These are phyloP conservation scores for Chauna torquata DNA, from an alignment of 2,113 vertebrate genomes.

Conservation along the genomic window DNA sequence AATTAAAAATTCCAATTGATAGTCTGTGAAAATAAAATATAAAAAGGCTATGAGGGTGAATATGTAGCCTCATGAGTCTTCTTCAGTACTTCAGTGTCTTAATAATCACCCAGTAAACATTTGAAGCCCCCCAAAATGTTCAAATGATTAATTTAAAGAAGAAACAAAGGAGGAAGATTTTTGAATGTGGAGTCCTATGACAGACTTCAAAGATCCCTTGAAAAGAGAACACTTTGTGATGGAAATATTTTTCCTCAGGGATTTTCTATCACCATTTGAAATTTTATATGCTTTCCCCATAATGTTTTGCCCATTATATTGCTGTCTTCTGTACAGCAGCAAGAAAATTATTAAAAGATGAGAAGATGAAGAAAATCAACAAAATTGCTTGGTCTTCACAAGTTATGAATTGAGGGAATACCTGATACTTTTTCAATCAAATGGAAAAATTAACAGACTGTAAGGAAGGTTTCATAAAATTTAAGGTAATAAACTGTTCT, in stretches of 20 bases:
- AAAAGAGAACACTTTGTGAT: constrained; percentile 77
- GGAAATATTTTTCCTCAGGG: constrained; percentile 75
- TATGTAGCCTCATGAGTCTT: constrained; percentile 65
- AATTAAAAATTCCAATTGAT: constrained; percentile 84
- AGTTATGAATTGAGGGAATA: neutral
- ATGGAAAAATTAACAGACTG: neutral
- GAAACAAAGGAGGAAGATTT: constrained; percentile 74
- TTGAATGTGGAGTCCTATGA: constrained; percentile 61
- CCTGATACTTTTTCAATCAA: neutral
- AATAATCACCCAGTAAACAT: constrained; percentile 79
- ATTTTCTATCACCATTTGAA: constrained; percentile 62
- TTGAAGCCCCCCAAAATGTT: constrained; percentile 69
- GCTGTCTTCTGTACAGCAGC: constrained; percentile 18
- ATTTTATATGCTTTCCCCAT: constrained; percentile 64
- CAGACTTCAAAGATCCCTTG: constrained; percentile 76
- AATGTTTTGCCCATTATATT: constrained; percentile 66
- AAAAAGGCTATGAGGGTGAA: constrained; percentile 72
- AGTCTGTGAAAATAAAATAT: constrained; percentile 76
- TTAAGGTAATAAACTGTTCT: neutral
- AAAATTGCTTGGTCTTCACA: constrained; percentile 21
- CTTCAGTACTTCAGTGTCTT: constrained; percentile 64
- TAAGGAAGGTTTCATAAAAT: neutral
- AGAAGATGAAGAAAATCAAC: constrained; percentile 45
- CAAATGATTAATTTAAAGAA: constrained; percentile 79
- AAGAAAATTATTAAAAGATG: constrained; percentile 51